Evolutionary conservation across 2,113 vertebrate genomes (phyloP), one percentile per base, ranked within the genome.

Genomic region (Thymallus thymallus): DNA sequence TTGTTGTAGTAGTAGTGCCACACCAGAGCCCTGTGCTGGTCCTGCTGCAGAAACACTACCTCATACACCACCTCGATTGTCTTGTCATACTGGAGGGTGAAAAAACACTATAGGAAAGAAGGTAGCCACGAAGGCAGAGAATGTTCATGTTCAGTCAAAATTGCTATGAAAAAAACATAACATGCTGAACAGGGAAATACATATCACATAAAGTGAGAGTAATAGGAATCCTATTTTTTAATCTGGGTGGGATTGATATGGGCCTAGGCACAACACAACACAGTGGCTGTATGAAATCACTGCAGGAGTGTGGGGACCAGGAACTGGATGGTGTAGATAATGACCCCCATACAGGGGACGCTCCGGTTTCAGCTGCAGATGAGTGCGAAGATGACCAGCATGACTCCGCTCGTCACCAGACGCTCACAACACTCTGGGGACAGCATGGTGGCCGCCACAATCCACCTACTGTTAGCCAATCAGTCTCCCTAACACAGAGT

Each of bases 351-450:
- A 79, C 95, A 97, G 0, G 98, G 96, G 60, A 98, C 90, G 4
- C 98, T 99, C 13, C 97, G 88, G 88, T 99, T 99, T 86, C 98
- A 99, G 81, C 94, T 94, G 76, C 92, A 93, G 77, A 99, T 98
- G 74, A 98, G 88, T 20, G 88, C 89, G 56, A 98, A 96, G 84
- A 98, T 91, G 66, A 89, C 91, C 4, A 73, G 58, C 1, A 95
- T 92, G 4, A 94, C 96, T 68, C 92, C 94, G 60, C 94, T 98
- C 76, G 92, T 90, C 7, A 95, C 94, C 88, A 98, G 95, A 16
- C 88, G 93, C 87, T 98, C 96, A 72, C 98, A 99, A 84, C 97
- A 98, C 71, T 92, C 85, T 0, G 97, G 92, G 18, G 96, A 98
- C 70, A 98, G 82, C 68, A 96, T 93, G 2, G 56, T 60, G 56